Percentiles rank a stretch among this genome's conserved stretches.
phyloP scores from a whole-genome alignment of 2,888 invertebrate species.

The Elysia crispata region DNA sequence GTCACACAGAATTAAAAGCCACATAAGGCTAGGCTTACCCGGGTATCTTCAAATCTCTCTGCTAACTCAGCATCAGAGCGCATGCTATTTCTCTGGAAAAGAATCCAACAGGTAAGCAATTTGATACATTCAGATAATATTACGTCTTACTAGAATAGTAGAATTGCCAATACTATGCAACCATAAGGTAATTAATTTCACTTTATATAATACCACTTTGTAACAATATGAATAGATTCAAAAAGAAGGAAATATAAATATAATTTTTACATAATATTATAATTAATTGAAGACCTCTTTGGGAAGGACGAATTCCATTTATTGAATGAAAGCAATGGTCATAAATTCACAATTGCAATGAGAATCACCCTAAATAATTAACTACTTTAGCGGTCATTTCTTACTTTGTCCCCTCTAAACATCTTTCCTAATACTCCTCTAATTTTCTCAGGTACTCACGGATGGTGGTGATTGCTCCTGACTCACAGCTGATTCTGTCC shows the following conservation, averaged over 20 bases:
- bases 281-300: too few species aligned
- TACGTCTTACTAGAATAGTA: too few species aligned
- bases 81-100: conserved; percentile 64
- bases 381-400: not conserved
- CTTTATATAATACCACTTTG: too few species aligned
- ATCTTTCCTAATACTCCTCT: not conserved
- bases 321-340: not conserved
- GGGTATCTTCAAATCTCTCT: conserved; percentile 65
- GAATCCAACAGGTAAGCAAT: too few species aligned
- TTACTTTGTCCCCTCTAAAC: not conserved
- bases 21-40: conserved; percentile 9
- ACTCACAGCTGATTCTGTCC: conserved; percentile 63
- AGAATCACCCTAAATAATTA: not conserved
- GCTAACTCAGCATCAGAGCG: conserved; percentile 61
- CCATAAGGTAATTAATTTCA: too few species aligned
- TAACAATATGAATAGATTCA: too few species aligned
- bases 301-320: too few species aligned
- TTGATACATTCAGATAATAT: too few species aligned
- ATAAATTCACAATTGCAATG: not conserved
- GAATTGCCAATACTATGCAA: too few species aligned
- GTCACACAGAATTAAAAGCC: not conserved
- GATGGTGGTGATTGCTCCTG: conserved; percentile 57
- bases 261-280: too few species aligned
- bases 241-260: too few species aligned
- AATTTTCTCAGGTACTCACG: conserved; percentile 54